phyloP scores from a whole-genome alignment of 1,140 invertebrate species.

The Metaphire vulgaris region DNA sequence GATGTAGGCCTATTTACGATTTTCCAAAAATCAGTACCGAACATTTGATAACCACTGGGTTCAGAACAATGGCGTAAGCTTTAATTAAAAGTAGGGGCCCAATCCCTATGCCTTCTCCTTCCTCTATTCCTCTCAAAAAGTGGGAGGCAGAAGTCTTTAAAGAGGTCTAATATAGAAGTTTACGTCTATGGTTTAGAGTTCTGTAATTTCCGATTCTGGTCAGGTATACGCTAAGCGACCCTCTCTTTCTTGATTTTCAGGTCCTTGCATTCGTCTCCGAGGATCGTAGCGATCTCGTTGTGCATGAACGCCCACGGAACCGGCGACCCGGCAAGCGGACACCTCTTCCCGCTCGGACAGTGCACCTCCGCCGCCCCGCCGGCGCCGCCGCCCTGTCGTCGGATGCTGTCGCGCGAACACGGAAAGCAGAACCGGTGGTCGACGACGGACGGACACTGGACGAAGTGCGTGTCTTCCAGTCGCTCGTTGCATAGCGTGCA shows the following conservation, averaged over 20 bases:
- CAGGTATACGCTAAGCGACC: background rate
- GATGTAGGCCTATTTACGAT: too few relatives aligned
- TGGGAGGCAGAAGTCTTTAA: too few relatives aligned
- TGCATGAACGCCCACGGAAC: conserved; percentile 99
- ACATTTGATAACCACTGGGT: too few relatives aligned
- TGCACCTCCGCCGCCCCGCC: conserved; percentile 67
- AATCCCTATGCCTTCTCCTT: too few relatives aligned
- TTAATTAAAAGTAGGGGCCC: too few relatives aligned
- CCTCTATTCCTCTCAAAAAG: too few relatives aligned
- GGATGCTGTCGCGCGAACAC: conserved; percentile 94
- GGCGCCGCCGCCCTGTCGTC: conserved; percentile 78
- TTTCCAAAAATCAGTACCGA: too few relatives aligned
- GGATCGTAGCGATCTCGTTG: conserved; percentile 93
- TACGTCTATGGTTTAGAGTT: too few relatives aligned
- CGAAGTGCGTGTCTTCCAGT: conserved; percentile 98
- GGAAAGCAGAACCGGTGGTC: conserved; percentile 99
- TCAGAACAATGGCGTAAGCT: too few relatives aligned
- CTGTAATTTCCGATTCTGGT: too few relatives aligned
- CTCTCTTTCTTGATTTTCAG: background rate
- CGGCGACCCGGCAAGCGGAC: conserved; percentile 86
- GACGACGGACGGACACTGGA: conserved; percentile 95
- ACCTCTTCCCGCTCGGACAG: conserved; percentile 56
- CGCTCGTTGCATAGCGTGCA: conserved; percentile 94
- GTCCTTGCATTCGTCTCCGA: conserved; percentile 59
- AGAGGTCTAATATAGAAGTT: too few relatives aligned